Conservation (phyloP, 2,797 vertebrate genomes). For the Ataeniobius toweri region DNA sequence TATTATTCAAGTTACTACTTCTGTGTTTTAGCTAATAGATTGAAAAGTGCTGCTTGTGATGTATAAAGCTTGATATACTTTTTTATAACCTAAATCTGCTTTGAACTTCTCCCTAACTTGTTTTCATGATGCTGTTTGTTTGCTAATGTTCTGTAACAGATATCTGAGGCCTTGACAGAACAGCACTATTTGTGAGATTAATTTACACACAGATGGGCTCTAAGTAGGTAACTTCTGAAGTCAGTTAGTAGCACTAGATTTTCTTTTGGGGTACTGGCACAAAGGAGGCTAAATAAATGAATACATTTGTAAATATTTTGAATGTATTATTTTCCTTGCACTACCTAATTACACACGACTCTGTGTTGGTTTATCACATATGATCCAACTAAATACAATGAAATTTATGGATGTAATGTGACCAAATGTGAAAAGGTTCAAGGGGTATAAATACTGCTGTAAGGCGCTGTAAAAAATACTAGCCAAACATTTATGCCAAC, state of each 20-base stretch:
- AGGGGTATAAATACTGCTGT: neutral
- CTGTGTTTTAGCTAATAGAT: neutral
- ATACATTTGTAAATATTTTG: neutral
- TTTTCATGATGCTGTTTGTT: neutral
- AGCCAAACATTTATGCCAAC: neutral
- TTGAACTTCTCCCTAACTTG: neutral
- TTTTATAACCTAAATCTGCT: neutral
- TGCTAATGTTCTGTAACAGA: neutral
- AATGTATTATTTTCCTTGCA: neutral
- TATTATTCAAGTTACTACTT: neutral
- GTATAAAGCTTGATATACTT: neutral
- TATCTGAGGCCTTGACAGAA: neutral
- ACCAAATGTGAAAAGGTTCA: neutral
- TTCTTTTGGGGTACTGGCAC: neutral
- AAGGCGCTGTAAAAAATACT: neutral
- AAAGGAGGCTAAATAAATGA: neutral
- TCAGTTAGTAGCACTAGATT: neutral
- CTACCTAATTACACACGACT: neutral
- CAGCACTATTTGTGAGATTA: neutral
- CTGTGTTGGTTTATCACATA: neutral
- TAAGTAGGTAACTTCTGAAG: neutral
- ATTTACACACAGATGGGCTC: neutral
- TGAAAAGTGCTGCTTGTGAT: neutral
- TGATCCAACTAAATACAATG: neutral
- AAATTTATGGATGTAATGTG: neutral